These are phyloP conservation scores for Oreochromis aureus DNA, from an alignment of 2,113 vertebrate species.

Conservation along the genomic window DNA sequence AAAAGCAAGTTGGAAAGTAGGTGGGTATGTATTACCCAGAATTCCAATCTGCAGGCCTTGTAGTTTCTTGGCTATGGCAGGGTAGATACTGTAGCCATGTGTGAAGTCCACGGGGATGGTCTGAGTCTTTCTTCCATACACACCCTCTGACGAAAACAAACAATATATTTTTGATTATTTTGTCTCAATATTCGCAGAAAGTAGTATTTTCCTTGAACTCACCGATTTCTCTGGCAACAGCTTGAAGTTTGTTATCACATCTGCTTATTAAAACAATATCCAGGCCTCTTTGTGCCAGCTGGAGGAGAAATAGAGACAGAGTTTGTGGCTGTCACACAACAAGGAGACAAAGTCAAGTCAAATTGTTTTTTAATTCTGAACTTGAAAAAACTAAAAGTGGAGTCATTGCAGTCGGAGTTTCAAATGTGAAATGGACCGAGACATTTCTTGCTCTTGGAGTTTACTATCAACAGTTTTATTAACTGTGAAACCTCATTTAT, in stretches of 20 bases:
- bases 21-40: constrained; percentile 63
- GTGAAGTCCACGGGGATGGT: constrained; percentile 74
- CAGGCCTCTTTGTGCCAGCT: constrained; percentile 79
- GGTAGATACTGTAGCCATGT: constrained; percentile 63
- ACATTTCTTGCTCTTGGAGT: background rate
- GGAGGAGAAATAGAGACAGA: background rate
- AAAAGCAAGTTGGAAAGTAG: background rate
- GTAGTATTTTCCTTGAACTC: background rate
- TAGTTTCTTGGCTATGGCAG: constrained; percentile 52
- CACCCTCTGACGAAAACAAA: constrained; percentile 50
- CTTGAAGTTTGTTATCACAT: constrained; percentile 59
- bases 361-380: background rate
- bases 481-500: background rate
- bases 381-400: background rate
- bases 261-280: constrained; percentile 73
- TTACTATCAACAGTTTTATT: background rate
- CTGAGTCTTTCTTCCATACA: constrained; percentile 53
- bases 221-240: constrained; percentile 72
- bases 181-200: background rate
- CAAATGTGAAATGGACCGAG: too few species aligned
- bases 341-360: background rate
- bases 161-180: background rate
- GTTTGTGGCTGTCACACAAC: background rate
- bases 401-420: too few species aligned
- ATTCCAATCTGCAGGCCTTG: constrained; percentile 73